Conservation (phyloP, 2,797 vertebrate species). For the Enteromius treurensis region DNA sequence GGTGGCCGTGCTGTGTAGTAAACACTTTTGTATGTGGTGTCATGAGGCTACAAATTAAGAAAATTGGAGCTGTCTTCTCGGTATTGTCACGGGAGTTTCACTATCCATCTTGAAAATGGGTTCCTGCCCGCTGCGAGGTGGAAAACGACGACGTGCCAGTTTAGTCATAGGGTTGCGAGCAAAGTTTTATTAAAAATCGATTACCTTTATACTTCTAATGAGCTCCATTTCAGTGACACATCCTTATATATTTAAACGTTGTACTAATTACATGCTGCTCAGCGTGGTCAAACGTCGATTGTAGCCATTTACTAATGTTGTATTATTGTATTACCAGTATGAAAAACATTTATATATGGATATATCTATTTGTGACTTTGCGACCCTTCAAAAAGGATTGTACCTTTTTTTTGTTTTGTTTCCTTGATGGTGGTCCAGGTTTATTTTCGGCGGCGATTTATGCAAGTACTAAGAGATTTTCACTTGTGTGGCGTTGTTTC, state of each 20-base stretch:
- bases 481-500: conserved; percentile 72
- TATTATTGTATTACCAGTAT: conserved; percentile 81
- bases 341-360: conserved; percentile 77
- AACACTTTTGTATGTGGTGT: conserved; percentile 74
- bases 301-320: conserved; percentile 83
- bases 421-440: conserved; percentile 62
- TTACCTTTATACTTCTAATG: conserved; percentile 78
- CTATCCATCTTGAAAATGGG: conserved; percentile 66
- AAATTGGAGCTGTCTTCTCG: conserved; percentile 62
- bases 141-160: conserved; percentile 56
- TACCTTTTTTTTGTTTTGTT: conserved; percentile 63
- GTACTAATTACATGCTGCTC: conserved; percentile 79
- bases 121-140: conserved; percentile 62
- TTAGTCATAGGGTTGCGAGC: conserved; percentile 66
- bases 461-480: conserved; percentile 74
- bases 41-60: conserved; percentile 64
- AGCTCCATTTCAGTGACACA: conserved; percentile 75
- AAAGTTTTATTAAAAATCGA: conserved; percentile 76
- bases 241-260: conserved; percentile 80
- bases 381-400: conserved; percentile 75
- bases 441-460: conserved; percentile 70
- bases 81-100: conserved; percentile 60
- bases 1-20: conserved; percentile 75
- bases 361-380: conserved; percentile 80
- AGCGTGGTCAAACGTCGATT: conserved; percentile 75